Evolutionary conservation across 2,888 invertebrate species (phyloP), one percentile per base, ranked within the genome.

Genomic region (Meliscaeva auricollis): DNA sequence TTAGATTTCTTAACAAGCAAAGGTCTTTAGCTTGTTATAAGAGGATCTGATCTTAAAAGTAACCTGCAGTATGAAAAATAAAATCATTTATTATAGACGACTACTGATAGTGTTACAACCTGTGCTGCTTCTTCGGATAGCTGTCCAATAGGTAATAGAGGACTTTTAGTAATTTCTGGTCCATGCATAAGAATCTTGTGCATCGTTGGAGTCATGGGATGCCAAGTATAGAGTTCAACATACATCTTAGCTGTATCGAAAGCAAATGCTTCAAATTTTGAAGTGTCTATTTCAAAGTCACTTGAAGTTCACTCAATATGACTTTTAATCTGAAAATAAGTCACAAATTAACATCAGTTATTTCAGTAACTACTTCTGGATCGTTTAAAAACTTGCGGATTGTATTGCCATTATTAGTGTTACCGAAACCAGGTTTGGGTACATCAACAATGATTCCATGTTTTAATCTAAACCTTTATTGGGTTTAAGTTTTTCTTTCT

Each of bases 181-280:
- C 38, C 13, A 38, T 38, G 38, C 2, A 38, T 38, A 2, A 38
- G 9, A 38, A 52, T 52, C 8, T 52, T 52, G 52, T 52, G 52
- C 26, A 52, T 52, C 4, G 20, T 52, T 22, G 50, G 54, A 30
- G 54, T 54, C 54, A 54, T 54, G 8, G 54, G n/a, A 54, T 54
- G 54, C 54, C 54, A 32, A 7, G 32, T 15, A 30, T 54, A 54
- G 7, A 54, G n/a, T n/a, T 54, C 15, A 3, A 54, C 32, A 54
- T 54, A 32, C 11, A 54, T 15, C 30, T 9, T 32, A n/a, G 54
- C 54, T n/a, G 54, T 54, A 15, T 32, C 54, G 26, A 54, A 54
- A n/a, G 54, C 54, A 30, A 32, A 30, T 30, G 26, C 30, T n/a
- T 3, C 3, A 35, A 60, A n/a, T 44, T 26, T 26, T 3, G 32